Base-by-base conservation (phyloP, 1,140 invertebrate species). In the Gryon sp. region DNA sequence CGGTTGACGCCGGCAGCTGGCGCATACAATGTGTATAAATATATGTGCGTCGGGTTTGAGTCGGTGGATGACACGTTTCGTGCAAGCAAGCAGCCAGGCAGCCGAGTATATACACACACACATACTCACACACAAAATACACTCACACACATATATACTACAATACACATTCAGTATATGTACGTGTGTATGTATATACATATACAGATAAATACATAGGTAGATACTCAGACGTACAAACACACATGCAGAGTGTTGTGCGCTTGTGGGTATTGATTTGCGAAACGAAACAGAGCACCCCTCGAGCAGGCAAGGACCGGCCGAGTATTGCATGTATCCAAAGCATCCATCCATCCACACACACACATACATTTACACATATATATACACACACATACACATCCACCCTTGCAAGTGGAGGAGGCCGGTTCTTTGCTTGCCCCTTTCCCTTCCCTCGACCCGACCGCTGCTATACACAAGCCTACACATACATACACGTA, bases 11-110 rank as follows among this genome's bases (percentile, higher is more conserved):
- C 80, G 77, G 78, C 74, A 78, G 82, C 63, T 45, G 66, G 41
- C 63, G 46, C 45, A 41, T 53, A 55, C 60, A 50, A 66, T 66
- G 60, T 59, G 30, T 50, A 69, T 55, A 40, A 53, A 50, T 53
- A 50, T 43, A 62, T 81, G 77, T 32, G 70, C 52, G 83, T 80
- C 34, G 79, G 72, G 70, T 85, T 82, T 83, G 80, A 80, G 81
- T 85, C 82, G 84, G 83, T 85, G 84, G 85, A 84, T 86, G 85
- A 87, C 83, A 87, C 83, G 82, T 84, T 86, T 84, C 81, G 80
- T 80, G 81, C 75, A 80, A 70, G 32, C 34, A 40, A 20, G 32
- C 26, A 7, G 34, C 32, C 40, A 28, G 19, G 16, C 45, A 24
- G 53, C 1, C 60, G 9, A 9, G 34, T 18, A 7, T 5, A 38